Evolutionary conservation across 2,888 invertebrate species (phyloP), one percentile per base, ranked within the genome.

Genomic region (Dromius quadrimaculatus): DNA sequence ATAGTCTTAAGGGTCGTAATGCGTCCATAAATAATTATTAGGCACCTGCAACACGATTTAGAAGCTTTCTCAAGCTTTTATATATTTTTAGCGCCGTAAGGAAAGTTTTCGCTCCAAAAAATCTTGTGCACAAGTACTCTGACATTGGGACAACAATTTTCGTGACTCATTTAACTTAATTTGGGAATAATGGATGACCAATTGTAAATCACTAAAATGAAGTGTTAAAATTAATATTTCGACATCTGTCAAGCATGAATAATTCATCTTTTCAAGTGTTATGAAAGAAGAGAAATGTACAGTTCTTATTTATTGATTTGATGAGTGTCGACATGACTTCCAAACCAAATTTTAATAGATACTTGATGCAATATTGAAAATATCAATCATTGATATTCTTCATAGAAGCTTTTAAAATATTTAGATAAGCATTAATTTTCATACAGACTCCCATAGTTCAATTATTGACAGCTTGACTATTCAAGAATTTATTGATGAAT

Each of bases 371-470:
- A 54, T 54, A 54, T 54, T 54, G 28, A 54, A 54, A 54, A 23
- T 32, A 54, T 54, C 15, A 23, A 28, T 28, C 28, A 54, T 54
- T 54, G 50, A 54, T 54, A 54, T 28, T 28, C 28, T 28, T 28
- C 50, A 54, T 54, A 28, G 6, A 54, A 28, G 50, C 50, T 54
- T 54, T 54, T 54, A 54, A 54, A 54, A 54, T 28, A 54, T 54
- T 54, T 54, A 54, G 50, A 54, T 54, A 54, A 54, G 50, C 50
- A 54, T 54, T 15, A 54, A 54, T 54, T 54, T 28, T 54, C 28
- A 28, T 54, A 54, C 13, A 23, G 20, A 47, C n/a, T 23, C 11
- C 28, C 50, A 54, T 23, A 54, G 50, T 23, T 54, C 50, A 54
- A 54, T 54, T 54, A 47, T 22, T 11, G 47, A 28, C 23, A 28